Evolutionary conservation across 2,797 vertebrate genomes (phyloP), one percentile per base, ranked within the genome.

Genomic region (Xyrichtys novacula): DNA sequence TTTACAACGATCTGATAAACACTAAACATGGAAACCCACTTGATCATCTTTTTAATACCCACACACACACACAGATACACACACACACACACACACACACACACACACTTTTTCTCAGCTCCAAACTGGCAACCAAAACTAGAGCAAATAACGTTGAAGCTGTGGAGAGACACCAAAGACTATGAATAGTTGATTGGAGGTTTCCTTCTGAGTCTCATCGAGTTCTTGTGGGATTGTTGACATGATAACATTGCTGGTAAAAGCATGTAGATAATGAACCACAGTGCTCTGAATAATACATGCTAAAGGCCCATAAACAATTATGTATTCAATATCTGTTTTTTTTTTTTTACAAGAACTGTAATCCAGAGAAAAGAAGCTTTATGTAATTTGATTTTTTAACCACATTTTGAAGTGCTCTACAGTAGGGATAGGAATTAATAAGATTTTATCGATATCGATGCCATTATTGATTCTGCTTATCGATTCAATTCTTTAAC

Each of bases 261-360:
- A 76, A 50, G n/a, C 20, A 67, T 44, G 59, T 73, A 74, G 80
- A 78, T 71, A 70, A 67, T 74, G 40, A 76, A 74, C 9, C 3
- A 44, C 7, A 2, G 12, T 59, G 43, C 11, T n/a, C n/a, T 71
- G 55, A 74, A 78, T 74, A 74, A 76, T 74, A n/a, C 12, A 62
- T 71, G 54, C 60, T 61, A 53, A 10, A 64, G 38, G 14, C 43
- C 43, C 14, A 71, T 71, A 14, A 29, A 20, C 29, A 29, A 48
- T 47, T 54, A 47, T 62, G 40, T 26, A 44, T 54, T 40, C 47
- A 12, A 6, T 31, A 23, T 54, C 17, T 61, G 6, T 52, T 54
- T 46, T 12, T 65, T 12, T 61, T 5, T 52, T 54, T 46, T 12
- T 65, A 9, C 5, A 32, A 34, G 9, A 26, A 2, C 23, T 54